Evolutionary conservation across 2,888 invertebrate genomes (phyloP).

Genomic region (Tanaodytes sp.): DNA sequence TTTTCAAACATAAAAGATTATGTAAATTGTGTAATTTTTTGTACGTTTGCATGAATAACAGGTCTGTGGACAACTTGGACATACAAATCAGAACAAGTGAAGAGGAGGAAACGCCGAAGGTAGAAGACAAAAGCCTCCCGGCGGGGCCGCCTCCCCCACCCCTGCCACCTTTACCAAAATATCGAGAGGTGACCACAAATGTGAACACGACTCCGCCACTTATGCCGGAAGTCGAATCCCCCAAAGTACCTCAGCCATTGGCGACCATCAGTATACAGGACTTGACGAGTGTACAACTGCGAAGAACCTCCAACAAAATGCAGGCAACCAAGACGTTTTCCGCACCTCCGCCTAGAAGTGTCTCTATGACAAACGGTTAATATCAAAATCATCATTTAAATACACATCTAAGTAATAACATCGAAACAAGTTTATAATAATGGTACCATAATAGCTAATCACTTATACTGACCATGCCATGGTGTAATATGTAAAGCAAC

Average conservation of each 20-base stretch:
- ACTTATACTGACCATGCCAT: no score
- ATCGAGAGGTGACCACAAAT: conserved; percentile 19
- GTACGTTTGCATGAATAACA: conserved; percentile 34
- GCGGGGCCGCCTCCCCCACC: conserved; percentile 76
- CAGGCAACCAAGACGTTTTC: conserved; percentile 86
- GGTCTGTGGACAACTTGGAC: conserved; percentile 71
- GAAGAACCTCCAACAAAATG: conserved; percentile 81
- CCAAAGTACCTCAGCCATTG: conserved; percentile 81
- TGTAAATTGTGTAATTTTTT: no score
- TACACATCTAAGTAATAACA: no score
- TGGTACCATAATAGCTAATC: no score
- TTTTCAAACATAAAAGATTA: no score
- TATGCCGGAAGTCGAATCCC: conserved; percentile 70
- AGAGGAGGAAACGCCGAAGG: conserved; percentile 49
- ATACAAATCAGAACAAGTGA: conserved; percentile 64
- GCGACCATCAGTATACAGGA: conserved; percentile 91
- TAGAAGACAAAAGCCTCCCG: conserved; percentile 43
- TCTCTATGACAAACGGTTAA: conserved; percentile 77
- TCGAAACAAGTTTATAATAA: no score
- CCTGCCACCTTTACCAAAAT: conserved; percentile 65
- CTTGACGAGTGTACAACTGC: conserved; percentile 85
- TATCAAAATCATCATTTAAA: conserved; percentile 2
- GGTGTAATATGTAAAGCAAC: no score
- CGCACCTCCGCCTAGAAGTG: conserved; percentile 84
- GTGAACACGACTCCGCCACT: conserved; percentile 26